Base-by-base conservation (phyloP, 92 coral and sea anemone genomes). In the Anthopleura xanthogrammica region DNA sequence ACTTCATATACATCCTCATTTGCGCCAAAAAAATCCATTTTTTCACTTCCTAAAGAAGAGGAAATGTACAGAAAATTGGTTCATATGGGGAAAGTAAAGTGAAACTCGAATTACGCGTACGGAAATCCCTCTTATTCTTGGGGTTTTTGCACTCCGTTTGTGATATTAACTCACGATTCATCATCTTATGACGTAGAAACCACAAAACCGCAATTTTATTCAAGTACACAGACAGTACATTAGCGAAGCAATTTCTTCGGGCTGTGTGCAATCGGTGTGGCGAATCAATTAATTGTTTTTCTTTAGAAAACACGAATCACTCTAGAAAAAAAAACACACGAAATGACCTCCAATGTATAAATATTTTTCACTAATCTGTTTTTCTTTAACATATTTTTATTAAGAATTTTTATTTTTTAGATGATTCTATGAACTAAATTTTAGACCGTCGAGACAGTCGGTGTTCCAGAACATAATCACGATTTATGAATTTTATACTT, bases 131-230 rank as follows among this genome's bases (percentile, higher is more conserved):
- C 42, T 36, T 68, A 68, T 68, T 64, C 72, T 23, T 68, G 4
- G 36, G 42, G 42, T 68, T 68, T 68, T 68, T 62, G 58, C 36
- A n/a, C 36, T 62, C 1, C 70, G 39, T 20, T 20, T 36, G 36
- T 68, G 74, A 36, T 23, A 23, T 29, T 24, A 23, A 4, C 74
- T 68, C 74, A 23, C 74, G 42, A 36, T 29, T 68, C 74, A 23
- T 12, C 16, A 24, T 68, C 74, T 29, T 64, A 19, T 68, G 74
- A 68, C 16, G 29, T 5, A 68, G 1, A 68, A 1, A 23, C 74
- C 74, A 68, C 74, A 68, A 68, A 68, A 36, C 74, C 74, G 46
- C 74, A 68, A 24, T 68, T 68, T 68, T 68, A 23, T 68, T 36
- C 11, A 68, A 36, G 58, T 16, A 6, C 58, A 46, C 50, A 54